These are phyloP conservation scores for Scaeva pyrastri DNA, from an alignment of 2,888 invertebrate species.

Conservation along the genomic window DNA sequence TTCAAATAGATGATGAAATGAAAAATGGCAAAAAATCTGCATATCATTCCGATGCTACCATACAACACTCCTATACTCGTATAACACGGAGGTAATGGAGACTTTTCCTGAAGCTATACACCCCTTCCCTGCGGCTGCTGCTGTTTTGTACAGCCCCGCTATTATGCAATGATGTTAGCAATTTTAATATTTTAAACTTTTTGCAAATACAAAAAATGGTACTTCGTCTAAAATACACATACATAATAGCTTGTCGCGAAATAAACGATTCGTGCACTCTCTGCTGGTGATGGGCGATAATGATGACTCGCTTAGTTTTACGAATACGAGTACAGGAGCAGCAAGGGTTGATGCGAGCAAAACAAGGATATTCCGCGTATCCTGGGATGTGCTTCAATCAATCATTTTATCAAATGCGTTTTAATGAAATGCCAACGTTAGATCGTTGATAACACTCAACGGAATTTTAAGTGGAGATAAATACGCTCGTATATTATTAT, in stretches of 20 bases:
- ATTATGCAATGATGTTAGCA: conserved; percentile 74
- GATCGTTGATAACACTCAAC: conserved; percentile 56
- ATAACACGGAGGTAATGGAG: conserved; percentile 70
- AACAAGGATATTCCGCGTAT: conserved; percentile 43
- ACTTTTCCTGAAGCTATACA: conserved; percentile 51
- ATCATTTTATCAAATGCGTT: conserved; percentile 70
- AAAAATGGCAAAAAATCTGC: conserved; percentile 76
- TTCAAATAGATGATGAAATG: conserved; percentile 68
- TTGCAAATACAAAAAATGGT: conserved; percentile 42
- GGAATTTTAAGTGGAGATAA: conserved; percentile 49
- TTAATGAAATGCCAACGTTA: conserved; percentile 62
- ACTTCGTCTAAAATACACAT: conserved; percentile 3
- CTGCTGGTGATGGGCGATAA: conserved; percentile 62
- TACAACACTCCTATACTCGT: conserved; percentile 26
- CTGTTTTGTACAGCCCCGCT: conserved; percentile 68
- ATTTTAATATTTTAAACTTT: conserved; percentile 70
- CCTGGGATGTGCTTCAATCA: conserved; percentile 43
- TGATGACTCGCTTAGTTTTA: conserved; percentile 25
- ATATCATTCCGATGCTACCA: conserved; percentile 69
- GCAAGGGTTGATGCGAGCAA: conserved; percentile 47
- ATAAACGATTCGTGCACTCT: conserved; percentile 52
- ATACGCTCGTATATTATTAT: too few relatives aligned
- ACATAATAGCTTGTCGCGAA: conserved; percentile 55
- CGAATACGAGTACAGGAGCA: too few relatives aligned
- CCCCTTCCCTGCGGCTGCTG: conserved; percentile 21